These are phyloP conservation scores for Congeria kusceri DNA, from an alignment of 2,888 invertebrate species.

Conservation along the genomic window DNA sequence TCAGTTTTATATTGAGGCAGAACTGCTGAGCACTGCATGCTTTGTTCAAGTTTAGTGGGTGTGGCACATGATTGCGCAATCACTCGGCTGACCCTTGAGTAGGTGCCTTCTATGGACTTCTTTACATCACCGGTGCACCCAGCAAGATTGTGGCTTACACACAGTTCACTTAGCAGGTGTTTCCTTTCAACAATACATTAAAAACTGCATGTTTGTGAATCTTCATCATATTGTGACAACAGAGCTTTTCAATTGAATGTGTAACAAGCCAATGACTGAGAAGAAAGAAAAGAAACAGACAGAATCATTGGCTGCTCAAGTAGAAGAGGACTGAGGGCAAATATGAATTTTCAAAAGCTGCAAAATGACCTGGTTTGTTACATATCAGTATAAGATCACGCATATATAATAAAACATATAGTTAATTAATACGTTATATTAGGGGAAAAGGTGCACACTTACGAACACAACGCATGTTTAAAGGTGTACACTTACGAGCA, in stretches of 20 bases:
- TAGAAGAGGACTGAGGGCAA: no score
- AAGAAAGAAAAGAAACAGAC: no score
- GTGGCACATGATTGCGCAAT: slow-evolving; percentile 26
- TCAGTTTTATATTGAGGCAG: background rate
- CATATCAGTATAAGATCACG: no score
- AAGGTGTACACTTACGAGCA: no score
- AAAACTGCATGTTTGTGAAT: background rate
- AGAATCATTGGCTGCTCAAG: no score
- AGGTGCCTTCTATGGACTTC: slow-evolving; percentile 4
- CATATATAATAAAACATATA: no score
- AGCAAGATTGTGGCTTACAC: slow-evolving; percentile 15
- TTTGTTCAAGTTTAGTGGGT: slow-evolving; percentile 24
- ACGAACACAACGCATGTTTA: no score
- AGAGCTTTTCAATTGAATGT: no score
- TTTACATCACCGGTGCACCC: slow-evolving; percentile 28
- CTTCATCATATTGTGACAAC: background rate
- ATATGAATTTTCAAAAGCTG: no score
- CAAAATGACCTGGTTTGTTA: no score
- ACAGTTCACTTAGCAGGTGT: slow-evolving; percentile 4
- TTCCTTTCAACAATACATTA: slow-evolving; percentile 19
- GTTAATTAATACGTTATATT: background rate
- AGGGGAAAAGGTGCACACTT: no score
- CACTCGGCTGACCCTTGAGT: slow-evolving; percentile 5
- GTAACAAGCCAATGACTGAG: no score
- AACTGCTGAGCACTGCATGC: slow-evolving; percentile 17